Evolutionary conservation across 2,113 vertebrate species (phyloP).

Genomic region (Phylloscopus whistleri): DNA sequence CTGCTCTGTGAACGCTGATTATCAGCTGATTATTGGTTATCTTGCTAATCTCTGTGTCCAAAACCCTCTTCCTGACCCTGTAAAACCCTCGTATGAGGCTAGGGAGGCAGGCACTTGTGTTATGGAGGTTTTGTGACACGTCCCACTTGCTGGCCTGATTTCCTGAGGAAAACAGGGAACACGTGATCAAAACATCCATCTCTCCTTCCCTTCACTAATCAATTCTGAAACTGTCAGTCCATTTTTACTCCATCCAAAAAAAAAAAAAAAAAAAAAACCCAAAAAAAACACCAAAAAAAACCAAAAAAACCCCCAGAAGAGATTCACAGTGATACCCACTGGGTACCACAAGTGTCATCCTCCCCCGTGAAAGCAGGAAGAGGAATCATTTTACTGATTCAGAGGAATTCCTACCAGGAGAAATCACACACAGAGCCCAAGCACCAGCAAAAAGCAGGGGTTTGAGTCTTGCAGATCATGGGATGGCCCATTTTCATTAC

Average conservation of each 20-base stretch:
- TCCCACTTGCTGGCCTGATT: not conserved
- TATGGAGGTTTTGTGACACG: not conserved
- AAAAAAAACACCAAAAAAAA: not conserved
- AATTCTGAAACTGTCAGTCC: not conserved
- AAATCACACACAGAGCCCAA: not conserved
- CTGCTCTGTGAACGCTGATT: not conserved
- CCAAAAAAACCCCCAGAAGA: not conserved
- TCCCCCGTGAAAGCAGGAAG: not conserved
- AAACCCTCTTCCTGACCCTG: not conserved
- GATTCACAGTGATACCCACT: not conserved
- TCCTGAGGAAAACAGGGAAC: not conserved
- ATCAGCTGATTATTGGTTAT: not conserved
- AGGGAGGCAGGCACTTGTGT: fast-evolving
- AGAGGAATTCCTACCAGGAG: not conserved
- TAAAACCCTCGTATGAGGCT: fast-evolving
- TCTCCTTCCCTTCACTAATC: not conserved
- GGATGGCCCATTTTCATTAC: not conserved
- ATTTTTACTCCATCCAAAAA: not conserved
- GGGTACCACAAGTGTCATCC: not conserved
- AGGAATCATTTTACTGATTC: not conserved
- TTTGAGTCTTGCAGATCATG: not conserved
- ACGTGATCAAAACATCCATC: fast-evolving
- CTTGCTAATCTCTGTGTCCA: not conserved
- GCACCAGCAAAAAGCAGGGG: not conserved
- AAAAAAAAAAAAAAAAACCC: not conserved